Evolutionary conservation across 2,888 invertebrate species (phyloP), one percentile per base, ranked within the genome.

Genomic region (Rotaria magnacalcarata): DNA sequence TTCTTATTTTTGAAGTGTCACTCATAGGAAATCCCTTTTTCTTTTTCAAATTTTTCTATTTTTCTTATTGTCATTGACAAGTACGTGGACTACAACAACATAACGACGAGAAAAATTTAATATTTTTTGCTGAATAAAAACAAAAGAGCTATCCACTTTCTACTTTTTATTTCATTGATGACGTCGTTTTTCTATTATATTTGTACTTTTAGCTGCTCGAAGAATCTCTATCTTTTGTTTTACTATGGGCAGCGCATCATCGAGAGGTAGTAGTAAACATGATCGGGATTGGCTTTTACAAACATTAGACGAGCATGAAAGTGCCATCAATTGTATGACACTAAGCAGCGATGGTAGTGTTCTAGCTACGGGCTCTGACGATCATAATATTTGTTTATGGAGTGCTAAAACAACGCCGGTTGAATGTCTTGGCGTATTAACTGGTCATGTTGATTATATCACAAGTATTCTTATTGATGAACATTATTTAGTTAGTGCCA

Each of bases 241-340:
- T 16, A 27, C 14, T 34, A 86, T 86, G 86, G 86, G 86, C 16
- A 86, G 54, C 56, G 85, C 80, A 24, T 85, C 43, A 85, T 80
- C 86, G 6, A 86, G 85, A 85, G 74, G 84, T 41, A n/a, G 43
- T 19, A 14, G 5, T 54, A 24, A 88, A 87, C 8, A 84, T 87
- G 14, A 88, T 89, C 86, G 88, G 88, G 47, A 87, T 56, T 89
- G 87, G 84, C 87, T 89, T 4, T 84, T 90, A n/a, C 90, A 90
- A 87, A 89, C 89, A 14, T 88, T 91, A 10, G 88, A 87, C 0
- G 92, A 92, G 24, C 92, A 92, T 88, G 90, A 90, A 74, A 89
- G 89, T 6, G 91, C 92, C 19, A 91, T 92, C 88, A 92, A 92
- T 89, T 92, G 92, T 88, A 91, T 92, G 91, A 90, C 91, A 1